Percentiles rank a stretch among this genome's conserved stretches.
Evolutionary conservation across 64 coral and sea anemone species (phyloP).

Genomic region (Actinia tenebrosa): DNA sequence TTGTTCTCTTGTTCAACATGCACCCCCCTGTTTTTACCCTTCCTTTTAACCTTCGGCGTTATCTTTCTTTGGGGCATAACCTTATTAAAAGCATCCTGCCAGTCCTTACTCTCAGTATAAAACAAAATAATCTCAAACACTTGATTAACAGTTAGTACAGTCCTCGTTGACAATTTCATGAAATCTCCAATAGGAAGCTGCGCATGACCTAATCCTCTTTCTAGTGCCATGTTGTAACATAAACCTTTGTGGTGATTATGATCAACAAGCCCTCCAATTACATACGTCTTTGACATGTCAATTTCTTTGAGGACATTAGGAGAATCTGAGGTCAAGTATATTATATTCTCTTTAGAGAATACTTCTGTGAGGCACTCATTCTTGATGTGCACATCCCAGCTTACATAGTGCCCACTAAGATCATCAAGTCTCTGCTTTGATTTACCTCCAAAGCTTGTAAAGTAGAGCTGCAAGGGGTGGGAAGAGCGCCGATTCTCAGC

Average conservation of each 20-base stretch:
- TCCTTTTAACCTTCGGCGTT: constrained; percentile 10
- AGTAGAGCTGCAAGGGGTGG: constrained; percentile 68
- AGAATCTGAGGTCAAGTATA: constrained; percentile 92
- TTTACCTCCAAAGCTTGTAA: constrained; percentile 88
- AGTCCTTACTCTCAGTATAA: constrained; percentile 75
- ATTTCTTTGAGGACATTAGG: constrained; percentile 67
- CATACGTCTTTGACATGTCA: constrained; percentile 79
- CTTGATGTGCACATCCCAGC: constrained; percentile 88
- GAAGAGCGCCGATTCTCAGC: constrained; percentile 52
- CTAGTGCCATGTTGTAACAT: constrained; percentile 66
- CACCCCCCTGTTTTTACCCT: neutral
- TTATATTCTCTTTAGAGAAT: constrained; percentile 69
- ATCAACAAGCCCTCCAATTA: constrained; percentile 95
- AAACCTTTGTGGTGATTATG: constrained; percentile 95
- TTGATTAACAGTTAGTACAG: constrained; percentile 85
- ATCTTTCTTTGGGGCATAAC: constrained; percentile 81
- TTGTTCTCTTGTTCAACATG: neutral
- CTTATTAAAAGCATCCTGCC: constrained; percentile 68
- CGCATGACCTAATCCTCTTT: constrained; percentile 71
- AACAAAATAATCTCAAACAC: constrained; percentile 82
- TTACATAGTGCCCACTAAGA: constrained; percentile 42
- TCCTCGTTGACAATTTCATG: constrained; percentile 80
- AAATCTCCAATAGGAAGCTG: constrained; percentile 86
- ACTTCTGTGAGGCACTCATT: constrained; percentile 42
- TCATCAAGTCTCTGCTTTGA: constrained; percentile 40